Conservation (phyloP, 1,140 invertebrate genomes). For the Papilio helenus region DNA sequence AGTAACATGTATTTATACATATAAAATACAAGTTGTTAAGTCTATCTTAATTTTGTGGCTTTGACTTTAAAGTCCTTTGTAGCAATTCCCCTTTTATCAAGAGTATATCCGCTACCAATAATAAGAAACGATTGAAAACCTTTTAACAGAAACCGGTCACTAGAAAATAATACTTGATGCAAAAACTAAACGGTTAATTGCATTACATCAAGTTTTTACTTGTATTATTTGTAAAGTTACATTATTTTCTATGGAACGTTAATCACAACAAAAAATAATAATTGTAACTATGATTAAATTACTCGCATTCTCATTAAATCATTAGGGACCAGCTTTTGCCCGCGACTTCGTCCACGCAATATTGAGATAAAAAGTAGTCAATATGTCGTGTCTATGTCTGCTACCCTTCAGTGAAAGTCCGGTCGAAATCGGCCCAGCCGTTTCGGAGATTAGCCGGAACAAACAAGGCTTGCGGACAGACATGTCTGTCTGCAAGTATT, state of each 20-base stretch:
- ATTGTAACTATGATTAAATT: background rate
- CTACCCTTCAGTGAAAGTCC: no score
- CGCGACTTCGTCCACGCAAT: no score
- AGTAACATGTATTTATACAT: no score
- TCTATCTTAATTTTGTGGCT: background rate
- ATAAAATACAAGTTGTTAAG: background rate
- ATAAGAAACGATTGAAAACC: slow-evolving; percentile 37
- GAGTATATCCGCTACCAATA: slow-evolving; percentile 24
- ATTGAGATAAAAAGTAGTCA: no score
- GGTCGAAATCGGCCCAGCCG: no score
- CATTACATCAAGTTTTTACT: background rate
- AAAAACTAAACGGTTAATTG: slow-evolving; percentile 24
- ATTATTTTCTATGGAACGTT: background rate
- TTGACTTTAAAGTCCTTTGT: background rate
- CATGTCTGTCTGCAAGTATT: no score
- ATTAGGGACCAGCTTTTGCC: no score
- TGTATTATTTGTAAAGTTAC: background rate
- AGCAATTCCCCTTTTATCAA: slow-evolving; percentile 12
- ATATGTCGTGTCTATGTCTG: no score
- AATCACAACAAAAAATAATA: background rate
- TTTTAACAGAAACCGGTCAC: slow-evolving; percentile 34
- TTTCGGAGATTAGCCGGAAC: no score
- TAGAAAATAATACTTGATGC: slow-evolving; percentile 6
- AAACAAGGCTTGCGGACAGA: no score
- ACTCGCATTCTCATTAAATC: no score